Conservation (phyloP, 2,797 vertebrate species). For the Alcedo atthis region DNA sequence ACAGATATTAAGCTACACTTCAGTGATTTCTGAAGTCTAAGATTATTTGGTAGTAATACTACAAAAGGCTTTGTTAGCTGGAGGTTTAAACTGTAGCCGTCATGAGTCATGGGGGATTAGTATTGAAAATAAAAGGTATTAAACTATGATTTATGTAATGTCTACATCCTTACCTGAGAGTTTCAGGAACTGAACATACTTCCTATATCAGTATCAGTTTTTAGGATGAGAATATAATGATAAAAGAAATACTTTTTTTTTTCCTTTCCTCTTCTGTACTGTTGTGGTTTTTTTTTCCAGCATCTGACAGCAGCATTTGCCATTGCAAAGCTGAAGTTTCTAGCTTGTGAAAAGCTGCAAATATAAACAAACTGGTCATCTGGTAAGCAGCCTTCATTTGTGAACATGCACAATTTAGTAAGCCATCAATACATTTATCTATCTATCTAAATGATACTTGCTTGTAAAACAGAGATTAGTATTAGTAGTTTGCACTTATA, state of each 20-base stretch:
- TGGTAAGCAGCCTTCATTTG: not conserved
- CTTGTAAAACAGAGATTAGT: not conserved
- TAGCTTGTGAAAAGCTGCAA: not conserved
- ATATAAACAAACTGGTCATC: not conserved
- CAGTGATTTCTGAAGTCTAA: not conserved
- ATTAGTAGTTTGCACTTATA: not conserved
- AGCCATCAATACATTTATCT: not conserved
- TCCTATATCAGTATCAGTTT: not conserved
- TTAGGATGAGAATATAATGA: not conserved
- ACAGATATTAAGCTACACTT: slow-evolving; percentile 2
- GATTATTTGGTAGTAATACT: not conserved
- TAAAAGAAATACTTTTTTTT: not conserved
- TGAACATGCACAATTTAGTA: not conserved
- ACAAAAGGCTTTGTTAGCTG: slow-evolving; percentile 26
- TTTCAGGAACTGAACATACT: not conserved
- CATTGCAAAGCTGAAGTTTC: not conserved
- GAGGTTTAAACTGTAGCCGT: not conserved
- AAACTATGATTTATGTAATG: not conserved
- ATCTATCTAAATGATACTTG: not conserved
- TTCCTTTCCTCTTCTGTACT: not conserved
- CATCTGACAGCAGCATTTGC: not conserved
- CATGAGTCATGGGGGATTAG: not conserved
- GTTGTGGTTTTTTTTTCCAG: not conserved
- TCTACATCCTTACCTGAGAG: not conserved
- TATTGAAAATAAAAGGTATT: not conserved